These are phyloP conservation scores for Drosophila kanekoi DNA, from an alignment of 2,888 invertebrate species.

Conservation along the genomic window DNA sequence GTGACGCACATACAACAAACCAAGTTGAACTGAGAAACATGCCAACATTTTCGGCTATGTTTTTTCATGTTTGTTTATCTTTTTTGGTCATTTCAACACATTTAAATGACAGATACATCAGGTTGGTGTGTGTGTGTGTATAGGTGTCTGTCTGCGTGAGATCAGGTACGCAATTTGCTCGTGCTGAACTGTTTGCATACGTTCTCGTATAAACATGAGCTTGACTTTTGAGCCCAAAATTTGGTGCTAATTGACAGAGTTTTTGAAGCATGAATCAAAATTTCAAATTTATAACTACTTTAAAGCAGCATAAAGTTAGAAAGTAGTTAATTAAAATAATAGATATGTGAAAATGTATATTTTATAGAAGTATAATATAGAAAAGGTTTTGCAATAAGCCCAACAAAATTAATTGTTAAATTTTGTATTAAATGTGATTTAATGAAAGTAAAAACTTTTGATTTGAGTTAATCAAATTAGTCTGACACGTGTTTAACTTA, in stretches of 20 bases:
- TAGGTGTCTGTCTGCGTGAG: slow-evolving; percentile 8
- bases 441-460: no score
- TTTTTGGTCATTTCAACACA: slow-evolving; percentile 74
- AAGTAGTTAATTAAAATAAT: background rate
- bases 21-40: slow-evolving; percentile 52
- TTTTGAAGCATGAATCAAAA: background rate
- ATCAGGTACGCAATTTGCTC: slow-evolving; percentile 25
- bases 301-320: background rate
- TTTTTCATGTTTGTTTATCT: slow-evolving; percentile 67
- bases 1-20: slow-evolving; percentile 42
- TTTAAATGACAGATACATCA: slow-evolving; percentile 60
- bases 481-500: no score
- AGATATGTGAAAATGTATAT: background rate
- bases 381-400: no score
- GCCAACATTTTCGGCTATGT: slow-evolving; percentile 52
- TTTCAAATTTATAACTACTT: background rate
- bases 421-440: no score
- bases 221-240: slow-evolving; percentile 40
- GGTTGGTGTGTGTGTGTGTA: background rate
- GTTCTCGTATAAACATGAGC: slow-evolving; percentile 16
- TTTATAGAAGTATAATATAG: background rate
- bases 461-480: no score
- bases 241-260: slow-evolving; percentile 40
- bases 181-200: slow-evolving; percentile 22
- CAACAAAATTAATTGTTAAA: no score